These are phyloP conservation scores for Lepidurus couesii DNA, from an alignment of 1,140 invertebrate species.

Conservation along the genomic window DNA sequence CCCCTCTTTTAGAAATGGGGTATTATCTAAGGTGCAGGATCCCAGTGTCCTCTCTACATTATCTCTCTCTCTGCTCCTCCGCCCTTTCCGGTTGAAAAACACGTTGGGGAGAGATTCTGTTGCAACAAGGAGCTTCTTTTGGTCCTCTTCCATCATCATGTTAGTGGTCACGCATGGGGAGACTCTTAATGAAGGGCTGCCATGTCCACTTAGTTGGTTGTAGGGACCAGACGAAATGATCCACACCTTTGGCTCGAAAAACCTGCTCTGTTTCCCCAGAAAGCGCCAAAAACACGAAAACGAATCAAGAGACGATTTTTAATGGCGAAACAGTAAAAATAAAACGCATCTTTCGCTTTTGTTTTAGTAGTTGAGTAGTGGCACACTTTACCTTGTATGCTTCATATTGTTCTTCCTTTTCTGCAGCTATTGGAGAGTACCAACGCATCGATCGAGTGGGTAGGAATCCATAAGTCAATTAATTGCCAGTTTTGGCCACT, in stretches of 20 bases:
- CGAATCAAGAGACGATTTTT: too few species aligned
- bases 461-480: too few species aligned
- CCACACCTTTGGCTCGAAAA: neutral
- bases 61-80: neutral
- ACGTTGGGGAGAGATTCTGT: neutral
- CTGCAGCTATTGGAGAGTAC: too few species aligned
- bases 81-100: neutral
- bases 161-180: constrained; percentile 12
- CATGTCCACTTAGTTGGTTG: neutral
- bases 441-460: too few species aligned
- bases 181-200: neutral
- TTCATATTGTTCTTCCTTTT: too few species aligned
- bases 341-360: too few species aligned
- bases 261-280: neutral
- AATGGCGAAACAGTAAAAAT: too few species aligned
- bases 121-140: neutral
- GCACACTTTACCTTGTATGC: too few species aligned
- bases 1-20: neutral
- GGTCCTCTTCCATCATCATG: constrained; percentile 10
- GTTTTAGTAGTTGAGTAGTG: too few species aligned
- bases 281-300: neutral
- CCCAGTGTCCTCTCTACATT: neutral
- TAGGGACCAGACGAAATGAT: neutral
- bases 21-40: constrained; percentile 14
- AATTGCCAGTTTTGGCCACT: too few species aligned